Evolutionary conservation across 2,888 invertebrate species (phyloP), one percentile per base, ranked within the genome.

Genomic region (Orchesella flavescens): DNA sequence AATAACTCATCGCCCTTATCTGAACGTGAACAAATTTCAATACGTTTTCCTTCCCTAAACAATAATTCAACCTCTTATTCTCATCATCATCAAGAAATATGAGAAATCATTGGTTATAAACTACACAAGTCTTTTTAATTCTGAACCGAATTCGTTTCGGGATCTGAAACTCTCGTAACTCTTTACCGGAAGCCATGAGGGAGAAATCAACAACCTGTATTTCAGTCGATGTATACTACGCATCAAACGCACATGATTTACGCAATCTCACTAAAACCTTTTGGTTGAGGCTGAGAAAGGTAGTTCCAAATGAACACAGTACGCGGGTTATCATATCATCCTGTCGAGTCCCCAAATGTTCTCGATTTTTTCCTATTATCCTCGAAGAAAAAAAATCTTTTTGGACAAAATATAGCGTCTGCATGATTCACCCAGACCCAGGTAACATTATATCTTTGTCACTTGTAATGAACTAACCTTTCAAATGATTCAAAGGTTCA

Each of bases 21-120:
- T n/a, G n/a, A n/a, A n/a, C n/a, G n/a, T n/a, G n/a, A n/a, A n/a
- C n/a, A n/a, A n/a, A n/a, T n/a, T n/a, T n/a, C n/a, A n/a, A n/a
- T n/a, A n/a, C n/a, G n/a, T n/a, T n/a, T n/a, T n/a, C n/a, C n/a
- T n/a, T n/a, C n/a, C n/a, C n/a, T n/a, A n/a, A n/a, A n/a, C n/a
- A n/a, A n/a, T n/a, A n/a, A n/a, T n/a, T n/a, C n/a, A n/a, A n/a
- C n/a, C n/a, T n/a, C n/a, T n/a, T n/a, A n/a, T n/a, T n/a, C n/a
- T n/a, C n/a, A n/a, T n/a, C n/a, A n/a, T n/a, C n/a, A n/a, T n/a
- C n/a, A 61, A 71, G 76, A 77, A 83, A 77, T 83, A 77, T 83
- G 83, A 83, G 83, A 77, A 73, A 73, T 76, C 66, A 77, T 72
- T n/a, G 68, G 46, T 65, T 77, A 77, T 83, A 83, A 83, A n/a